phyloP scores from a whole-genome alignment of 2,113 vertebrate species.

The Poicephalus meyeri region DNA sequence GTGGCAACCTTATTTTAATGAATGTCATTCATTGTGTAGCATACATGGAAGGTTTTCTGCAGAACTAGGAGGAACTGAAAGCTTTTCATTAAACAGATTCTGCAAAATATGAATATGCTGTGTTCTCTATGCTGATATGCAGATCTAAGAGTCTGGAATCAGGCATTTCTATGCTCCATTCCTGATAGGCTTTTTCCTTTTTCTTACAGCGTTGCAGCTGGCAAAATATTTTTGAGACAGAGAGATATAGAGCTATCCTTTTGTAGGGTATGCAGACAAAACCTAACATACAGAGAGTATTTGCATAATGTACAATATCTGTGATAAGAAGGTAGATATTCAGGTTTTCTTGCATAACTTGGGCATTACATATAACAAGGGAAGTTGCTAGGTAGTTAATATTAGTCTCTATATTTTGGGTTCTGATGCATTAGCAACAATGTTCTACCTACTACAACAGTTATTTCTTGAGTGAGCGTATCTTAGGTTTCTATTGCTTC shows the following conservation, averaged over 20 bases:
- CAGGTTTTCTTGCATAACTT: neutral
- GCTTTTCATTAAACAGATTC: neutral
- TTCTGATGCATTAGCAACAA: neutral
- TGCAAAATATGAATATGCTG: neutral
- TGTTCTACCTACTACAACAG: neutral
- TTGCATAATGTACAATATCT: constrained; percentile 3
- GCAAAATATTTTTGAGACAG: constrained; percentile 25
- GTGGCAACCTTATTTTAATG: neutral
- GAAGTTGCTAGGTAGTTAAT: neutral
- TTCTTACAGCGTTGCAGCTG: neutral
- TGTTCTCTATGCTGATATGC: neutral
- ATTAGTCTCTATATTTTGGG: neutral
- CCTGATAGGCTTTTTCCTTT: neutral
- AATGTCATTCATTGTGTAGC: neutral
- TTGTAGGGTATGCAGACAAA: neutral
- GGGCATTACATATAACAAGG: neutral
- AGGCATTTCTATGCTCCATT: neutral
- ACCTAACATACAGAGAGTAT: constrained; percentile 18
- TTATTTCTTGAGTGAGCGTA: neutral
- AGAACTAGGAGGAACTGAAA: neutral
- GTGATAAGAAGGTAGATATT: neutral
- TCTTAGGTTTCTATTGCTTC: neutral
- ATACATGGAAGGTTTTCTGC: neutral
- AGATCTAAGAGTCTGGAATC: neutral
- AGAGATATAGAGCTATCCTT: neutral